A percentile compares a stretch with the other conserved stretches of the same genome.
phyloP scores from a whole-genome alignment of 2,888 invertebrate species.

The Chydorus sphaericus region DNA sequence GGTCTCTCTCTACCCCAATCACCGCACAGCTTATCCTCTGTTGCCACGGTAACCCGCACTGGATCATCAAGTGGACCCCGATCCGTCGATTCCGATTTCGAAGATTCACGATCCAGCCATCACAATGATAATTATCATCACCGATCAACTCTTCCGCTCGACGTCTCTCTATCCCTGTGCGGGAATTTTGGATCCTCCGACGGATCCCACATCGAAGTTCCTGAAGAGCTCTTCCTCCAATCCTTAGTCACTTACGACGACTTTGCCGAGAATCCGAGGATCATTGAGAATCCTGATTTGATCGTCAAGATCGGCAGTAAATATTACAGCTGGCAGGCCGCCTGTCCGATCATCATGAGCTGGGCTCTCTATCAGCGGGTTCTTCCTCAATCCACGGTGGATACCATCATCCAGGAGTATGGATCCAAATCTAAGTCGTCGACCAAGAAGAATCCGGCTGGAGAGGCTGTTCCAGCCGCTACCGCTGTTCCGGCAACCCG shows the following conservation, averaged over 20 bases:
- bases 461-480: background rate
- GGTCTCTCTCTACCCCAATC: slow-evolving; percentile 91
- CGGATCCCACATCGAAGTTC: slow-evolving; percentile 35
- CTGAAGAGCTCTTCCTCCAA: slow-evolving; percentile 45
- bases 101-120: slow-evolving; percentile 39
- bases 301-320: slow-evolving; percentile 74
- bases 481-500: too few species aligned
- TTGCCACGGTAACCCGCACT: background rate
- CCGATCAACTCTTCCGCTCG: slow-evolving; percentile 23
- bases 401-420: background rate
- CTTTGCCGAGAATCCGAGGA: slow-evolving; percentile 45
- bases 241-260: slow-evolving; percentile 45
- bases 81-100: slow-evolving; percentile 69
- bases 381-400: slow-evolving; percentile 40
- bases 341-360: slow-evolving; percentile 78
- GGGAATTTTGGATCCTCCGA: slow-evolving; percentile 47
- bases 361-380: slow-evolving; percentile 72
- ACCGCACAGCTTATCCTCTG: slow-evolving; percentile 32
- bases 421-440: background rate
- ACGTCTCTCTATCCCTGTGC: slow-evolving; percentile 61
- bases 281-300: slow-evolving; percentile 64
- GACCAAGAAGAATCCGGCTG: background rate
- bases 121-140: too few species aligned
- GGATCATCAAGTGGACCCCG: slow-evolving; percentile 40
- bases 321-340: slow-evolving; percentile 80